These are phyloP conservation scores for Andrena flavipes DNA, from an alignment of 2,888 invertebrate species.

Conservation along the genomic window DNA sequence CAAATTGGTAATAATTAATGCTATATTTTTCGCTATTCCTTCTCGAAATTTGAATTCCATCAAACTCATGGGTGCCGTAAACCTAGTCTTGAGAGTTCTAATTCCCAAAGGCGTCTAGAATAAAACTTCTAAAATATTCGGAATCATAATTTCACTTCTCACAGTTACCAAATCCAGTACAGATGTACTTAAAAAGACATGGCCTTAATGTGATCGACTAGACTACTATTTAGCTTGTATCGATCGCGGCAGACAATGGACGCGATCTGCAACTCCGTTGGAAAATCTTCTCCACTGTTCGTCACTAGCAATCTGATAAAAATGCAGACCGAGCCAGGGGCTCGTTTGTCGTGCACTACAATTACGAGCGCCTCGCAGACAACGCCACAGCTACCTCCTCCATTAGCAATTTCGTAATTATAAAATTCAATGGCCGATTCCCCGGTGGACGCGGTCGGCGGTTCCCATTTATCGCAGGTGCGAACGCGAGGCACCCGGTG, in stretches of 20 bases:
- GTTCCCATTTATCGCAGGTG: slow-evolving; percentile 71
- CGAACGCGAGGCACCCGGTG: slow-evolving; percentile 63
- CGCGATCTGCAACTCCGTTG: neutral
- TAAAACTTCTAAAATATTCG: too few species aligned
- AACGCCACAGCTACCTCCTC: slow-evolving; percentile 47
- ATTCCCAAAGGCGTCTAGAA: too few species aligned
- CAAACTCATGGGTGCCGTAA: too few species aligned
- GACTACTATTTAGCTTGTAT: slow-evolving; percentile 9
- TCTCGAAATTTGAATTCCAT: too few species aligned
- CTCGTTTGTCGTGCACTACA: neutral
- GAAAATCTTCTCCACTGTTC: neutral
- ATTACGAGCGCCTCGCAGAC: slow-evolving; percentile 8
- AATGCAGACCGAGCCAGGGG: slow-evolving; percentile 41
- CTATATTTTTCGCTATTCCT: too few species aligned
- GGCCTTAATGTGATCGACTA: neutral
- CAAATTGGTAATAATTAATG: too few species aligned
- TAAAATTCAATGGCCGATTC: slow-evolving; percentile 74
- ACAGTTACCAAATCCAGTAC: too few species aligned
- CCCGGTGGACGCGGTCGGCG: slow-evolving; percentile 57
- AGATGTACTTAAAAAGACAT: neutral
- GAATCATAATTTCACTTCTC: too few species aligned
- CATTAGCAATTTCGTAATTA: slow-evolving; percentile 83
- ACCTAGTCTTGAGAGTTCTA: too few species aligned
- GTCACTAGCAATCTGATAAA: neutral
- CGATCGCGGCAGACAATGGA: slow-evolving; percentile 30